Percentiles rank a stretch among this genome's conserved stretches.
Conservation (phyloP, 2,888 invertebrate genomes). For the Drosophila diplacantha region DNA sequence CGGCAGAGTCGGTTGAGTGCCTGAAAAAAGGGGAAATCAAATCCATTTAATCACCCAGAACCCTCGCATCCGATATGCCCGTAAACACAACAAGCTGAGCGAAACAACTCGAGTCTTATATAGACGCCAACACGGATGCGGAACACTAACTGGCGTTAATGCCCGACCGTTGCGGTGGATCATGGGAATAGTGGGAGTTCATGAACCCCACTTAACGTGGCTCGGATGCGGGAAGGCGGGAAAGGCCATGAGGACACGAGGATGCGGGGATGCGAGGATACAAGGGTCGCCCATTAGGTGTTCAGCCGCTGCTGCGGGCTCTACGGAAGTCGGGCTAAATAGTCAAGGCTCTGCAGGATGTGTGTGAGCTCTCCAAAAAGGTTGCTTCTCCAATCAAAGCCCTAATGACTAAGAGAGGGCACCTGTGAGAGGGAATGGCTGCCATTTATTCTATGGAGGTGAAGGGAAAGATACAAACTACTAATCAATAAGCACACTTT, state of each 20-base stretch:
- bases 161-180: constrained; percentile 27
- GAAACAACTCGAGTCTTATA: constrained; percentile 40
- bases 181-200: constrained; percentile 40
- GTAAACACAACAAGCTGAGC: constrained; percentile 39
- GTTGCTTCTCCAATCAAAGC: not conserved
- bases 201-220: constrained; percentile 62
- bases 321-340: constrained; percentile 14
- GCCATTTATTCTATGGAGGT: not conserved
- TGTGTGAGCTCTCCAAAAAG: constrained; percentile 10
- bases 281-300: constrained; percentile 47
- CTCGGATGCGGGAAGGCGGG: constrained; percentile 17
- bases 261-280: not conserved
- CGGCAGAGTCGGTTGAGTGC: not conserved
- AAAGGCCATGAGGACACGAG: constrained; percentile 1
- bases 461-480: not conserved
- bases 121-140: constrained; percentile 18
- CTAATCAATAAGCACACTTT: constrained; percentile 5
- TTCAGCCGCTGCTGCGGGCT: constrained; percentile 16
- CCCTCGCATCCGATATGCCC: constrained; percentile 30
- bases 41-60: constrained; percentile 63
- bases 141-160: constrained; percentile 59
- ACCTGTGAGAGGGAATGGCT: not conserved
- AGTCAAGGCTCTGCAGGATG: constrained; percentile 17
- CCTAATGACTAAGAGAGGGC: not conserved
- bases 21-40: constrained; percentile 45